Evolutionary conservation across 2,888 invertebrate genomes (phyloP), one percentile per base, ranked within the genome.

Genomic region (Cryptocephalus primarius): DNA sequence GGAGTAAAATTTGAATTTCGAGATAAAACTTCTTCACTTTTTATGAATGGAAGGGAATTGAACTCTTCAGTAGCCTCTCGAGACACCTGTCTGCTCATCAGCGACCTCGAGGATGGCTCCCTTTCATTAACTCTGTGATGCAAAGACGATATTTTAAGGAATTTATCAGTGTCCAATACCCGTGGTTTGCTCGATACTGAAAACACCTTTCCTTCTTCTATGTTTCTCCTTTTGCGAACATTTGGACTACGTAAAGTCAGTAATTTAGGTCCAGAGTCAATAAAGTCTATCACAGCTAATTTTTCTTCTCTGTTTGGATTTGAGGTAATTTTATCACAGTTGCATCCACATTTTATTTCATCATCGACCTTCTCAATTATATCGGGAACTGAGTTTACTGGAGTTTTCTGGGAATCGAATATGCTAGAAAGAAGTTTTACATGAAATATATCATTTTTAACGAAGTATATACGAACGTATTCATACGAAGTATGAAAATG

Each of bases 41-140:
- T 45, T 45, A 66, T 51, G 52, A 63, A 62, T 10, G 67, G 66
- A 39, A 68, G 48, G 1, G 65, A 65, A 32, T 55, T 56, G 51
- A 55, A 66, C 41, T 63, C 62, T 14, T 48, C 44, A 9, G 55
- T 51, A 10, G 47, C 45, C 12, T 57, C 52, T 40, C 48, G 52
- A 45, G 51, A 46, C n/a, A 44, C n/a, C 33, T 49, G 43, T 42
- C 42, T 39, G 14, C 45, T 45, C 44, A 48, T 33, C 33, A 47
- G n/a, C 31, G 51, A 48, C 41, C 54, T 51, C n/a, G 50, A 46
- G 8, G 50, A 48, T 4, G 46, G 43, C 42, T 51, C 50, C 33
- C 49, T 55, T 43, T 52, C 49, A 43, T 46, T 22, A 2, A 22
- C 22, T 6, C 22, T 45, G 10, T 47, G 33, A 10, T 54, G 50